Conservation (phyloP, 2,113 vertebrate species). For the Falcunculus frontatus region DNA sequence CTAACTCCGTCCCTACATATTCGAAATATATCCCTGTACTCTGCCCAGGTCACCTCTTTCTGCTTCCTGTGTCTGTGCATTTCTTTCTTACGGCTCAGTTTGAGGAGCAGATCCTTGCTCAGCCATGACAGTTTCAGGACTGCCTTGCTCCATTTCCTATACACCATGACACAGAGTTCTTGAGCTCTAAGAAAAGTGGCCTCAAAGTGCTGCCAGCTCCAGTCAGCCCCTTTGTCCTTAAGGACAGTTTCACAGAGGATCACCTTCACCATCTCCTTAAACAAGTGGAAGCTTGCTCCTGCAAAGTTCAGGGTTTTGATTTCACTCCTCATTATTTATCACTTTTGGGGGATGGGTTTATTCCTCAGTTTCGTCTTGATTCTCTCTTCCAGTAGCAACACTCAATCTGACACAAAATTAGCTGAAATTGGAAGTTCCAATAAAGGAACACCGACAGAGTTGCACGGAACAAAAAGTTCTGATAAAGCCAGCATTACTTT, state of each 20-base stretch:
- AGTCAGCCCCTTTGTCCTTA: neutral
- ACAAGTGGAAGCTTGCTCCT: neutral
- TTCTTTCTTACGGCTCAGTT: neutral
- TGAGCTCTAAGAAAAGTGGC: neutral
- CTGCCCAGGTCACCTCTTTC: neutral
- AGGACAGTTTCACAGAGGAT: neutral
- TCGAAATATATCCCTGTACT: neutral
- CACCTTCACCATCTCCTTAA: neutral
- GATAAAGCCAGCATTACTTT: neutral
- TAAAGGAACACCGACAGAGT: neutral
- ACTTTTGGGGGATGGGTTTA: accelerated
- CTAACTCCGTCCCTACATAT: neutral
- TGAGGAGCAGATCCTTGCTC: neutral
- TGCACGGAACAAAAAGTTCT: neutral
- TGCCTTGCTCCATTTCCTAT: neutral
- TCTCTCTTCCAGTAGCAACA: neutral
- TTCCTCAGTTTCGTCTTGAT: neutral
- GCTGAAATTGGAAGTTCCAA: neutral
- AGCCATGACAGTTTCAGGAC: neutral
- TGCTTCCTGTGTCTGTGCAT: neutral
- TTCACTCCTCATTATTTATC: neutral
- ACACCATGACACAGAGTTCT: neutral
- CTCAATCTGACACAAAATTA: neutral
- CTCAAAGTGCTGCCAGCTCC: neutral
- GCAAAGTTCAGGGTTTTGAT: neutral